phyloP scores from a whole-genome alignment of 2,113 vertebrate species.

The Cyrtonyx montezumae region DNA sequence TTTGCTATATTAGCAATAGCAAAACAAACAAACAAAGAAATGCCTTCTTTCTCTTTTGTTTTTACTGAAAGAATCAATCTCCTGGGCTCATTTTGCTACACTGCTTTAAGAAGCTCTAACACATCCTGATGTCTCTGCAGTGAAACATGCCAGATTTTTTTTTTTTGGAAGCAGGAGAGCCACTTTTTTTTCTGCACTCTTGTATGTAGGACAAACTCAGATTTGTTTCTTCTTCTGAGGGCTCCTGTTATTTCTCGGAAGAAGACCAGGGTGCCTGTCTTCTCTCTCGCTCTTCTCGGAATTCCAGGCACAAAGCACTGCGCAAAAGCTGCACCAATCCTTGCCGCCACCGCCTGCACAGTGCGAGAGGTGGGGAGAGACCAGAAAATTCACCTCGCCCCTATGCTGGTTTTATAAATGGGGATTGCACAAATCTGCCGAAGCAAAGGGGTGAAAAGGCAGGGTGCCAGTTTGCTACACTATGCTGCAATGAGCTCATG shows the following conservation, averaged over 20 bases:
- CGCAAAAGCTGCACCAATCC: slow-evolving; percentile 82
- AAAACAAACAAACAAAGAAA: slow-evolving; percentile 34
- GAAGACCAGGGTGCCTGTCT: slow-evolving; percentile 70
- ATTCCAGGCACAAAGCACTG: slow-evolving; percentile 84
- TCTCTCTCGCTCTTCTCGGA: slow-evolving; percentile 73
- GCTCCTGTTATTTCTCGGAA: slow-evolving; percentile 73
- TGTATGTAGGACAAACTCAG: slow-evolving; percentile 74
- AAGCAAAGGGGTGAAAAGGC: slow-evolving; percentile 82
- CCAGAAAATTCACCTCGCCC: slow-evolving; percentile 79
- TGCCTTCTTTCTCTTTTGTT: background rate
- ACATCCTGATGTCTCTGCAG: slow-evolving; percentile 74
- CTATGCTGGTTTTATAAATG: slow-evolving; percentile 75
- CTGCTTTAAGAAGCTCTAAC: slow-evolving; percentile 69
- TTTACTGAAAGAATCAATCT: slow-evolving; percentile 26
- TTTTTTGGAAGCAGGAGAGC: slow-evolving; percentile 69
- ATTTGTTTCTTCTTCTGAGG: slow-evolving; percentile 70
- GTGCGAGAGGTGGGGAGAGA: slow-evolving; percentile 75
- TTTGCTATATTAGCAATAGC: slow-evolving; percentile 68
- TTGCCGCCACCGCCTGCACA: slow-evolving; percentile 74
- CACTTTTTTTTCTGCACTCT: slow-evolving; percentile 67
- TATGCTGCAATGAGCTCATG: slow-evolving; percentile 84
- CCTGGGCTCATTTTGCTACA: slow-evolving; percentile 64
- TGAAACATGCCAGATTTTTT: slow-evolving; percentile 65
- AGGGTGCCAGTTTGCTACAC: slow-evolving; percentile 86
- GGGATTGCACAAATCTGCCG: slow-evolving; percentile 74